Evolutionary conservation across 2,113 vertebrate species (phyloP), one percentile per base, ranked within the genome.

Genomic region (Myrmophylax atrothorax): DNA sequence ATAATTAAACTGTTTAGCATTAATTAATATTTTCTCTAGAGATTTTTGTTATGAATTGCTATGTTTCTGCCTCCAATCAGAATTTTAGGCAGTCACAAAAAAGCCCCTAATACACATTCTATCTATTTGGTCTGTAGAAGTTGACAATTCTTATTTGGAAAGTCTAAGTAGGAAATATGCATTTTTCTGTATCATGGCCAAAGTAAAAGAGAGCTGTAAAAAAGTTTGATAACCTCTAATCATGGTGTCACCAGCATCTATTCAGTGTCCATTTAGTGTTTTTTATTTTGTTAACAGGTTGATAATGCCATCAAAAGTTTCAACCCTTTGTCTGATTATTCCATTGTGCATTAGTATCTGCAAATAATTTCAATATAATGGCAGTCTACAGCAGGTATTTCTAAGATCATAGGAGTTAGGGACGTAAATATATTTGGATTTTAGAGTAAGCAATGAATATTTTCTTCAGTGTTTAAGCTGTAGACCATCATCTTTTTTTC

Each of bases 61-160:
- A 56, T 31, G 8, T 47, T 82, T 87, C n/a, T 76, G 15, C 40
- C 12, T 85, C 6, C 69, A 85, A 73, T 60, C 23, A 40, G 38
- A 72, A 40, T 73, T 74, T 64, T 68, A 59, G 37, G 26, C 9
- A 83, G 37, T 46, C 13, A 37, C 47, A 62, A 60, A 80, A 67
- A 63, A 2, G 40, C 0, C 20, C 10, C 10, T 7, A 22, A 20
- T 64, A 8, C 7, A 7, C 19, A 5, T 73, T 86, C 26, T 40
- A 9, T 74, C 13, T 24, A 18, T 89, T 78, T 35, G 28, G 46
- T 60, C 33, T 81, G 6, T n/a, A 8, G 44, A 56, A 70, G 52
- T 60, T 59, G 77, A 69, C 18, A 46, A 22, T 84, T 81, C 14
- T 25, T 42, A 52, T n/a, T 52, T 38, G 42, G 28, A 42, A 87